A percentile compares a stretch with the other conserved stretches of the same genome.
Conservation (phyloP, 2,888 invertebrate genomes). For the Teleiodes luculella region DNA sequence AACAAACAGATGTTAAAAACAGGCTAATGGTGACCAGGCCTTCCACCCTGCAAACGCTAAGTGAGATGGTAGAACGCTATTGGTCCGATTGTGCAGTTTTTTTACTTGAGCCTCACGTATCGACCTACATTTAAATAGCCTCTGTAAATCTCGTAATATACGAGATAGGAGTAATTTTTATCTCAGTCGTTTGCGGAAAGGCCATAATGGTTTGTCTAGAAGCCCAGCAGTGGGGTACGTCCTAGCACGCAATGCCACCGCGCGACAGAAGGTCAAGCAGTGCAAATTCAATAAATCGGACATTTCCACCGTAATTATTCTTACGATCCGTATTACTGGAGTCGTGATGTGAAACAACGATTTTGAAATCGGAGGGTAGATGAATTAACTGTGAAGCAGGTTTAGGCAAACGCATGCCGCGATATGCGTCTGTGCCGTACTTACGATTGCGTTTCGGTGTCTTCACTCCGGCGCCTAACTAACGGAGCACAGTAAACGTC, state of each 20-base stretch:
- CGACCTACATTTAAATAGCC: too few species aligned
- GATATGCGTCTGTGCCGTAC: conserved; percentile 46
- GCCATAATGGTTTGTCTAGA: too few species aligned
- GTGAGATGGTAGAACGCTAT: too few species aligned
- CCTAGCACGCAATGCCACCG: background rate
- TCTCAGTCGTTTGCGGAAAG: too few species aligned
- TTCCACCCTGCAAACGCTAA: too few species aligned
- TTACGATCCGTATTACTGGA: background rate
- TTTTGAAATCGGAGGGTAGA: background rate
- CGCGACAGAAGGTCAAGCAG: background rate
- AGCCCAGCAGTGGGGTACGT: background rate
- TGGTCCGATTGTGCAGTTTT: too few species aligned
- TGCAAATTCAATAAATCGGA: background rate
- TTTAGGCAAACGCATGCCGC: conserved; percentile 15
- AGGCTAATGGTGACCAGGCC: background rate
- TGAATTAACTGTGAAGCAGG: background rate
- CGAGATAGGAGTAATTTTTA: too few species aligned
- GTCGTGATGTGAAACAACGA: background rate
- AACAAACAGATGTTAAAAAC: conserved; percentile 25
- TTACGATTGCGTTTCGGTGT: conserved; percentile 51
- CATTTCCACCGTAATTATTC: background rate
- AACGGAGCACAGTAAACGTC: conserved; percentile 46
- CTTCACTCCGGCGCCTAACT: conserved; percentile 57
- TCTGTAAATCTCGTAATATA: too few species aligned
- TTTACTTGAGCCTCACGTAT: too few species aligned